Evolutionary conservation across 2,888 invertebrate genomes (phyloP).

Genomic region (Cotesia congregata): DNA sequence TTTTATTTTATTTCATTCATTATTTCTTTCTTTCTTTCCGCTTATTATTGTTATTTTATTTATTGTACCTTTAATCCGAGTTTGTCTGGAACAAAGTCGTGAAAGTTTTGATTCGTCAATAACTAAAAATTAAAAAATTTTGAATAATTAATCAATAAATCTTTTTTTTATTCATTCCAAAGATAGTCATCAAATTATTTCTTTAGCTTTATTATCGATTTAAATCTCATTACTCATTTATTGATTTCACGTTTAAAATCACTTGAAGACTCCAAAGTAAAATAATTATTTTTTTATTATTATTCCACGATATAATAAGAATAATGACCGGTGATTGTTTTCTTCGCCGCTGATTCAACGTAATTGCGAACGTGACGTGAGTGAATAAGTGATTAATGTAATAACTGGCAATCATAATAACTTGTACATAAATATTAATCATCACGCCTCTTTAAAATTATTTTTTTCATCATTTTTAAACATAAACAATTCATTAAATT

Average conservation of each 20-base stretch:
- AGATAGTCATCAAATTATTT: too few relatives aligned
- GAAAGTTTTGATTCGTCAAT: too few relatives aligned
- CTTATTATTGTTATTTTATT: conserved; percentile 1
- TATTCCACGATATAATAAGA: not conserved
- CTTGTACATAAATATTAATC: not conserved
- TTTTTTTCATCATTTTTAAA: not conserved
- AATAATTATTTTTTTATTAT: not conserved
- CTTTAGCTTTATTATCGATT: too few relatives aligned
- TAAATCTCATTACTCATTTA: too few relatives aligned
- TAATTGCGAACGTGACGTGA: conserved; percentile 14
- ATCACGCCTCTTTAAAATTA: not conserved
- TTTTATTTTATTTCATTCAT: conserved; percentile 5
- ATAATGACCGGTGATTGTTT: not conserved
- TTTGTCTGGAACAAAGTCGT: too few relatives aligned
- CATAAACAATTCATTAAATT: not conserved
- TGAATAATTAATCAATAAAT: too few relatives aligned
- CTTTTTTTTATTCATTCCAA: too few relatives aligned
- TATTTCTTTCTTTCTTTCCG: conserved; percentile 42
- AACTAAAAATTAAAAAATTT: too few relatives aligned
- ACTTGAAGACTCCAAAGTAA: too few relatives aligned
- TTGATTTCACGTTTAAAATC: too few relatives aligned
- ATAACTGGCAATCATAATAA: not conserved
- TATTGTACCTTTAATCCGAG: too few relatives aligned
- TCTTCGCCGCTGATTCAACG: conserved; percentile 11
- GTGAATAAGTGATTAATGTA: conserved; percentile 19